These are phyloP conservation scores for Scaeva pyrastri DNA, from an alignment of 2,888 invertebrate species.

Conservation along the genomic window DNA sequence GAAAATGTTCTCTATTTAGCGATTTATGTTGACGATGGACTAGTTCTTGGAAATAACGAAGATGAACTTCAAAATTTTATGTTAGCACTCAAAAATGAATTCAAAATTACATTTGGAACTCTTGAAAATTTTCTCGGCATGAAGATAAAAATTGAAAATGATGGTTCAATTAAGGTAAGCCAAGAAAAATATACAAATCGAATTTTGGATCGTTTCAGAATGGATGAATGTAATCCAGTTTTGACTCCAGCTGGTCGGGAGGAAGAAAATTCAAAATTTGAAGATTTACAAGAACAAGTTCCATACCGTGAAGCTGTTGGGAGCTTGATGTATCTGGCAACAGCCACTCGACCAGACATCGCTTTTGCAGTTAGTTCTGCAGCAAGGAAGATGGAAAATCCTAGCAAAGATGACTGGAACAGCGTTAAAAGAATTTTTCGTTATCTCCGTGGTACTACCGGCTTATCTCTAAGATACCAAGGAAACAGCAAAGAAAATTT, in stretches of 20 bases:
- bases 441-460: slow-evolving; percentile 49
- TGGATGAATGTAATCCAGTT: background rate
- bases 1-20: slow-evolving; percentile 25
- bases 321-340: slow-evolving; percentile 54
- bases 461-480: background rate
- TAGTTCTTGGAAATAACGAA: slow-evolving; percentile 22
- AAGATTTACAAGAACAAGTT: background rate
- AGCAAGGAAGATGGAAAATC: slow-evolving; percentile 46
- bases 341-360: slow-evolving; percentile 50
- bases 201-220: background rate
- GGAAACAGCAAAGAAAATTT: background rate
- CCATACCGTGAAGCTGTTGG: slow-evolving; percentile 51
- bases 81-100: background rate
- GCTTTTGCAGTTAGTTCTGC: slow-evolving; percentile 40
- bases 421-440: slow-evolving; percentile 52
- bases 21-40: slow-evolving; percentile 20
- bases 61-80: slow-evolving; percentile 14
- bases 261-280: background rate
- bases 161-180: background rate
- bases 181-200: background rate
- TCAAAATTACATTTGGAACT: slow-evolving; percentile 2
- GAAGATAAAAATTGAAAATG: background rate
- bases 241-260: background rate
- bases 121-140: slow-evolving; percentile 8
- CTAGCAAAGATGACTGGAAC: slow-evolving; percentile 19